Conservation (phyloP, 2,797 vertebrate genomes). For the Hypotaenidia okinawae region DNA sequence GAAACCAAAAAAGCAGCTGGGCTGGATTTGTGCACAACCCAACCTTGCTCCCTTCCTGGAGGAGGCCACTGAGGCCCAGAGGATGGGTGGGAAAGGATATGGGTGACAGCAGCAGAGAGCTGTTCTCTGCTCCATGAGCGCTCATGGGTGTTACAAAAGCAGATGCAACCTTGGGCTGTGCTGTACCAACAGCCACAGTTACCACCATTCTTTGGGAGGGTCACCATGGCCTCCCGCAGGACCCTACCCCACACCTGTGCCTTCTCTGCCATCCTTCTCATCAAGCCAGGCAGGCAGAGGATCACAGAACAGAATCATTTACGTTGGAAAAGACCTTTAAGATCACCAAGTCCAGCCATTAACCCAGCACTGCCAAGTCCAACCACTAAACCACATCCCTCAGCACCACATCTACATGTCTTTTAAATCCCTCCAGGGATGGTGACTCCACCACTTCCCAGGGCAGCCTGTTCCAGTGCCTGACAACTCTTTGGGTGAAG, state of each 20-base stretch:
- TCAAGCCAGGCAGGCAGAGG: background rate
- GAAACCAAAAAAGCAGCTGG: background rate
- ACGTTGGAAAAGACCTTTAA: too few species aligned
- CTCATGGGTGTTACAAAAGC: background rate
- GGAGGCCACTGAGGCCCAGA: background rate
- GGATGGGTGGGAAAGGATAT: background rate
- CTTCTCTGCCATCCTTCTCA: background rate
- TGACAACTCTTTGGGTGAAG: too few species aligned
- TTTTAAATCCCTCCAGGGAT: too few species aligned
- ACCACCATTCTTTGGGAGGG: background rate
- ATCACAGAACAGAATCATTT: too few species aligned
- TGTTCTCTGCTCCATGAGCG: background rate
- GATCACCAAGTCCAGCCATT: too few species aligned
- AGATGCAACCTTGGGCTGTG: background rate
- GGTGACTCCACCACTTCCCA: too few species aligned
- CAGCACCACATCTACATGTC: too few species aligned
- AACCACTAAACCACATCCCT: too few species aligned
- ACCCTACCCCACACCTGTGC: background rate
- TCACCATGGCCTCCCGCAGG: accelerated
- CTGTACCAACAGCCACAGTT: background rate
- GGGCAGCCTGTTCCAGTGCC: too few species aligned
- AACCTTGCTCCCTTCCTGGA: background rate
- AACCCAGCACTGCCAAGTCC: too few species aligned
- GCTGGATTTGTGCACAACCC: background rate
- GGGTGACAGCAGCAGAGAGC: background rate